These are phyloP conservation scores for Motacilla alba DNA, from an alignment of 2,113 vertebrate species.

Conservation along the genomic window DNA sequence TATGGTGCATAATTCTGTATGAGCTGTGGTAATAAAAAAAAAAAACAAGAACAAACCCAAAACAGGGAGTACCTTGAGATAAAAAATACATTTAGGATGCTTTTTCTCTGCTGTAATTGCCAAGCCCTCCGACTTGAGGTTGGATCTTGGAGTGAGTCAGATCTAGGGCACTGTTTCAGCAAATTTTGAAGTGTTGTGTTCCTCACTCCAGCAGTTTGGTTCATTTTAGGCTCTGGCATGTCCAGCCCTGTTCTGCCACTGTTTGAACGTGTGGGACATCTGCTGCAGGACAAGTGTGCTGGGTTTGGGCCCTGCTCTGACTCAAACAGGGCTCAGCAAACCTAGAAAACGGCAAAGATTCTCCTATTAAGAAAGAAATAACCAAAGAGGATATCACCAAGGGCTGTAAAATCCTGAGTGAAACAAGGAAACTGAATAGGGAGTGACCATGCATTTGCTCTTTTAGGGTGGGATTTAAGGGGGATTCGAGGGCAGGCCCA, in stretches of 20 bases:
- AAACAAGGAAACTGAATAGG: not conserved
- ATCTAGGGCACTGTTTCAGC: not conserved
- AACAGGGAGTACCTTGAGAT: not conserved
- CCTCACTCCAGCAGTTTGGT: not conserved
- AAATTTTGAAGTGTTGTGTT: not conserved
- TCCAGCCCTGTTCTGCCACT: not conserved
- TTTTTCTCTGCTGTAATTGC: not conserved
- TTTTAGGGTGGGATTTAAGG: not conserved
- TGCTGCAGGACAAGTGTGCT: not conserved
- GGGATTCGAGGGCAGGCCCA: rapidly evolving
- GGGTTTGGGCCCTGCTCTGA: not conserved
- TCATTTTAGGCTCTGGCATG: not conserved
- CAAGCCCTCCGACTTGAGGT: not conserved
- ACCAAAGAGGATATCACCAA: not conserved
- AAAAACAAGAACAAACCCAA: not conserved
- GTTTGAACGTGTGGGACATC: not conserved
- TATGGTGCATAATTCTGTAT: not conserved
- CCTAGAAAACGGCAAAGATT: not conserved
- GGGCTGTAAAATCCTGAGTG: not conserved
- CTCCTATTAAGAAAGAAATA: not conserved
- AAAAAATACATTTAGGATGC: not conserved
- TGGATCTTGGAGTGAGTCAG: not conserved
- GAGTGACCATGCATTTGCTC: rapidly evolving
- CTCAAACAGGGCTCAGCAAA: not conserved
- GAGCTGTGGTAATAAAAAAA: not conserved